Base-by-base conservation (phyloP, 2,888 invertebrate genomes). In the Cacoxenus indagator region DNA sequence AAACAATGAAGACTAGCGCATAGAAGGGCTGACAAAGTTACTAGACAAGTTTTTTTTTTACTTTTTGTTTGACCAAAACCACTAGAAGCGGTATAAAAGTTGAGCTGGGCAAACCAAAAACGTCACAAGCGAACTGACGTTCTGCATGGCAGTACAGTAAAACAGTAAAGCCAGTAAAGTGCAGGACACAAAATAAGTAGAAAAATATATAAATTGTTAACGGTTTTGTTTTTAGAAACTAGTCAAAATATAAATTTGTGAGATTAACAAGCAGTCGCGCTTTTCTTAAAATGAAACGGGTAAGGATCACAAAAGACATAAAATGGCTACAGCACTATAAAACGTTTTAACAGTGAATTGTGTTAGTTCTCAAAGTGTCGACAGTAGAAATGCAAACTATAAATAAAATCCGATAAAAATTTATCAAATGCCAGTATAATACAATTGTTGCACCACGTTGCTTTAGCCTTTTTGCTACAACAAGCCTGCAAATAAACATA, bases 251-350 rank as follows among this genome's bases (percentile, higher is more conserved):
- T 43, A 45, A 43, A 45, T 45, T 29, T 31, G 26, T 1, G 26
- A 26, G 5, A 45, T 22, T n/a, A 37, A 29, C 14, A 27, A 26
- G 61, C 43, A 62, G 45, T 19, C 43, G 29, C n/a, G 29, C 17
- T n/a, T 62, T 22, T 14, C 59, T 31, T 3, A 62, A 43, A 62
- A 62, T 62, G 61, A 45, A 62, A 22, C 61, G 61, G 61, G 61
- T 62, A 62, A 62, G 57, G 2, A 19, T 9, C 22, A 51, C 51
- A 51, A 22, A 17, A 37, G 14, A 5, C 5, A 14, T 37, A 59
- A 17, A 71, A 55, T 59, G 72, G 27, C 68, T 65, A 51, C 43
- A 61, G 24, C 61, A 62, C 31, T 31, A n/a, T n/a, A n/a, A n/a
- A n/a, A n/a, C n/a, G n/a, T n/a, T n/a, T n/a, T n/a, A n/a, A n/a